Percentiles rank a stretch among this genome's conserved stretches.
Evolutionary conservation across 2,113 vertebrate genomes (phyloP).

Genomic region (Donacobius atricapilla): DNA sequence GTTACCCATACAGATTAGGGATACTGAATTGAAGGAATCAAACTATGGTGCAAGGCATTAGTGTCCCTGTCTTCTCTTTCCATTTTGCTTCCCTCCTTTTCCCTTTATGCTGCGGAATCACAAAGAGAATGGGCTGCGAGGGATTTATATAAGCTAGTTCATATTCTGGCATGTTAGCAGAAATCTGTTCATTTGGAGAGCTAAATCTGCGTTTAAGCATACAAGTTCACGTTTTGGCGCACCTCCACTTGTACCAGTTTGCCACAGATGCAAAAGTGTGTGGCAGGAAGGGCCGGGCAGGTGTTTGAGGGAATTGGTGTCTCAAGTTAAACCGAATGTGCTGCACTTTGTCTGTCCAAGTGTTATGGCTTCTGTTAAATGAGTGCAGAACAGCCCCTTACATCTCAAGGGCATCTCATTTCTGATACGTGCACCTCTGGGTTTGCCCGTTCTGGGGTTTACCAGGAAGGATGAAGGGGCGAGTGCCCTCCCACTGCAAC

Average conservation of each 20-base stretch:
- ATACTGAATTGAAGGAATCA: not conserved
- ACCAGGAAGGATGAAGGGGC: not conserved
- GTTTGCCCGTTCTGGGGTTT: not conserved
- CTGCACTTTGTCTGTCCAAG: not conserved
- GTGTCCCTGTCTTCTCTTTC: not conserved
- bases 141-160: not conserved
- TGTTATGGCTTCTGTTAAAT: not conserved
- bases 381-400: not conserved
- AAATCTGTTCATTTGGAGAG: not conserved
- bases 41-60: not conserved
- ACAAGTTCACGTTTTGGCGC: not conserved
- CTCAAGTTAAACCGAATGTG: not conserved
- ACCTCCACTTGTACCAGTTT: not conserved
- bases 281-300: not conserved
- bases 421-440: fast-evolving
- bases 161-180: not conserved
- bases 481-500: not conserved
- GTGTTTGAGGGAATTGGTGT: not conserved
- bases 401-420: not conserved
- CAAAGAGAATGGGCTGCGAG: not conserved
- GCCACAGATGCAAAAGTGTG: not conserved
- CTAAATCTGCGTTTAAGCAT: not conserved
- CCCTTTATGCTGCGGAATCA: not conserved
- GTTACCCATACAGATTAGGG: not conserved
- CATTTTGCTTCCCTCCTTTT: not conserved